Evolutionary conservation across 92 coral and sea anemone species (phyloP).

Genomic region (Umimayanthus kanabou): DNA sequence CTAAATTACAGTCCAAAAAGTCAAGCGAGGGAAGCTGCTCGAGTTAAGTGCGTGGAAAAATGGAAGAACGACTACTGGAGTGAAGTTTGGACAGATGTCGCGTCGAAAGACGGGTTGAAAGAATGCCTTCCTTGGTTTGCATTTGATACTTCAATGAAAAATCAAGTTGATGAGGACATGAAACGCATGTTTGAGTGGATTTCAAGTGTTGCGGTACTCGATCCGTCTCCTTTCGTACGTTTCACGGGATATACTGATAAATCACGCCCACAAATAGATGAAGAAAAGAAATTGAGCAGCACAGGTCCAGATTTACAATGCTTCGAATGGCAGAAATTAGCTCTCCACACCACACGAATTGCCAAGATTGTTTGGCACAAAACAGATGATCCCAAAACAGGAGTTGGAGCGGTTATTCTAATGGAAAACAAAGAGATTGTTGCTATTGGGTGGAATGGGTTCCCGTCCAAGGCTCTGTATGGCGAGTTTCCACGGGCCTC

Average conservation of each 20-base stretch:
- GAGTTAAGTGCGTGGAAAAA: no score
- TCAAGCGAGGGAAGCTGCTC: no score
- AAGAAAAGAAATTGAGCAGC: not conserved
- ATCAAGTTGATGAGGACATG: conserved; percentile 49
- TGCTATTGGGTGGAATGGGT: conserved; percentile 90
- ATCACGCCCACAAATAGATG: not conserved
- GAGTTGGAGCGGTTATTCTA: conserved; percentile 84
- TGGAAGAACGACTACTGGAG: no score
- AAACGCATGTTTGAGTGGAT: conserved; percentile 64
- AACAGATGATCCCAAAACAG: conserved; percentile 82
- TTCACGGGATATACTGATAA: conserved; percentile 26
- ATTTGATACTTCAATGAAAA: conserved; percentile 54
- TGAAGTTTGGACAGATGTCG: conserved; percentile 14
- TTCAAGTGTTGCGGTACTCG: conserved; percentile 45
- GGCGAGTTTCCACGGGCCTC: conserved; percentile 90
- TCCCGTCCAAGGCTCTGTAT: conserved; percentile 78
- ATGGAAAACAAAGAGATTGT: conserved; percentile 57
- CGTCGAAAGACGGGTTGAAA: conserved; percentile 40
- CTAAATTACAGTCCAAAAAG: no score
- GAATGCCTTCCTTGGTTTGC: conserved; percentile 66
- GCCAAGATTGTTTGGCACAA: conserved; percentile 75
- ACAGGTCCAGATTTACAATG: not conserved
- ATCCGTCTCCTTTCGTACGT: conserved; percentile 13
- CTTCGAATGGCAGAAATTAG: conserved; percentile 45
- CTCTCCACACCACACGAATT: conserved; percentile 53